Percentiles rank a stretch among this genome's conserved stretches.
phyloP scores from a whole-genome alignment of 2,888 invertebrate species.

The Synergus gifuensis region DNA sequence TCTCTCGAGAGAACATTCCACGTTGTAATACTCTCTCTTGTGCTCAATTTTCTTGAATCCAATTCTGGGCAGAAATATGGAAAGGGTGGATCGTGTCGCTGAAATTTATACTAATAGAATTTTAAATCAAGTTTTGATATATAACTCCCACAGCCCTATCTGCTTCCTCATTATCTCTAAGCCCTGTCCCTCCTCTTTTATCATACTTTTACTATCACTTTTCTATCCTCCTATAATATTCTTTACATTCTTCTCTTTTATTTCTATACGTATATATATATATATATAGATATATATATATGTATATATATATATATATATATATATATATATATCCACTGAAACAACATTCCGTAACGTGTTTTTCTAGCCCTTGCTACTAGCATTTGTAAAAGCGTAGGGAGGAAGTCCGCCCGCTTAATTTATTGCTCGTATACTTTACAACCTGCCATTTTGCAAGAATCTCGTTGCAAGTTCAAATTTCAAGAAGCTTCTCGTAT shows the following conservation, averaged over 20 bases:
- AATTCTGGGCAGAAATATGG: conserved; percentile 19
- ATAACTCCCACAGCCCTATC: neutral
- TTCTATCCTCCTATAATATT: neutral
- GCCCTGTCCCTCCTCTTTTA: neutral
- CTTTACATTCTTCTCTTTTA: neutral
- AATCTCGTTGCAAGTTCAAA: conserved; percentile 45
- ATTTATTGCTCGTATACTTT: conserved; percentile 62
- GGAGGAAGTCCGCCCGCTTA: conserved; percentile 54
- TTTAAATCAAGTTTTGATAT: conserved; percentile 30
- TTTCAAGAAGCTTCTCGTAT: neutral
- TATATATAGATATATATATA: neutral
- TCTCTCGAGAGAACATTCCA: conserved; percentile 18
- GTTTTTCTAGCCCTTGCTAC: conserved; percentile 49
- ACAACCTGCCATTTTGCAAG: conserved; percentile 64
- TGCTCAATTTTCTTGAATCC: conserved; percentile 17
- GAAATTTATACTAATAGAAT: conserved; percentile 41
- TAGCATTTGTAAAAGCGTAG: conserved; percentile 62
- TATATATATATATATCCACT: neutral
- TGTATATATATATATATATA: neutral
- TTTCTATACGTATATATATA: neutral
- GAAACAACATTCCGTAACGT: conserved; percentile 51
- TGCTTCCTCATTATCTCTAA: neutral
- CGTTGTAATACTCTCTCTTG: neutral
- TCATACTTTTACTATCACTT: conserved; percentile 20
- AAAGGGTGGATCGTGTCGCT: conserved; percentile 21